Conservation (phyloP, 2,797 vertebrate species). For the Cossypha heuglini region DNA sequence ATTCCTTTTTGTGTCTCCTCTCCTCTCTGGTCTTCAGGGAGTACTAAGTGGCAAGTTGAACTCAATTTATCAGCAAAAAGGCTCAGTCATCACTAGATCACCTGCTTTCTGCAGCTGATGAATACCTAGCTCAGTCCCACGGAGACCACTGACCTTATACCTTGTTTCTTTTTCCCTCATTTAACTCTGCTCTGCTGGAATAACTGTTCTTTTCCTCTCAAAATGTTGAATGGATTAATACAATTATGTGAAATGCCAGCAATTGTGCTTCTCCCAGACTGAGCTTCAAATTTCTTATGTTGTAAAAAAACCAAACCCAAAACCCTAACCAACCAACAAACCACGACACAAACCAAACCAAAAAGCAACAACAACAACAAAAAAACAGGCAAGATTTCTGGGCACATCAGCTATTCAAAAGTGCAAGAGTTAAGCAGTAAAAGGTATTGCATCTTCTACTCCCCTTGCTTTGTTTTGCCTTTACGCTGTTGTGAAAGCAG, state of each 20-base stretch:
- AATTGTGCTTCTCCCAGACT: rapidly evolving
- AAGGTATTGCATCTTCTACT: not conserved
- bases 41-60: not conserved
- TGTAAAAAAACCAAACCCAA: not conserved
- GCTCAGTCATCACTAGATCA: not conserved
- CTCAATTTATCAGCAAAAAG: not conserved
- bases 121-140: not conserved
- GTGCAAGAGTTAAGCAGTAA: not conserved
- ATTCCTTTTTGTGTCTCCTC: not conserved
- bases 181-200: not conserved
- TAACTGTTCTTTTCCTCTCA: not conserved
- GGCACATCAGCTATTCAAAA: not conserved
- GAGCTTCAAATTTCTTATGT: not conserved
- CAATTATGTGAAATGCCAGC: not conserved
- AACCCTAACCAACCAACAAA: not conserved
- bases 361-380: no score
- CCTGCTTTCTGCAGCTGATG: not conserved
- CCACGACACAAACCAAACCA: not conserved
- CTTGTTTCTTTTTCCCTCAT: not conserved
- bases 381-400: not conserved
- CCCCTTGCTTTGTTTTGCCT: not conserved
- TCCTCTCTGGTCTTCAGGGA: not conserved
- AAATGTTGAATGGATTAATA: not conserved
- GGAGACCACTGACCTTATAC: not conserved
- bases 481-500: not conserved